Evolutionary conservation across 2,888 invertebrate species (phyloP), one percentile per base, ranked within the genome.

Genomic region (Mythimna lalbum): DNA sequence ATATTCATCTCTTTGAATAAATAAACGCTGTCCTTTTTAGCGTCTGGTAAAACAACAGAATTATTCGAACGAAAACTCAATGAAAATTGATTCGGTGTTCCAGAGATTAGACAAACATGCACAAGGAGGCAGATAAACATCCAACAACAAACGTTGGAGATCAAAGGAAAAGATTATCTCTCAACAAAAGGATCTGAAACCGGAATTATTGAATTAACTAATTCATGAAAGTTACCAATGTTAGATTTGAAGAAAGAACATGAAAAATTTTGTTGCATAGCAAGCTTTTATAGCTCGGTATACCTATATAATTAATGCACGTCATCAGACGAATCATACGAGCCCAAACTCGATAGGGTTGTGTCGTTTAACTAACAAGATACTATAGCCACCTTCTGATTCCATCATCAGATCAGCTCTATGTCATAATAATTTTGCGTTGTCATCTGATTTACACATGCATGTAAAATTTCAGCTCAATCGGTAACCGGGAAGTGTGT

Each of bases 51-150:
- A 23, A 59, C 21, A 80, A 69, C 62, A 59, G 43, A 80, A 65
- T 80, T 50, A 47, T 60, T 76, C 53, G 19, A 59, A 76, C 65
- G 71, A 71, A 62, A 76, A 70, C 23, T 75, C 47, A 67, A 61
- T 75, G 80, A 61, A 68, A 80, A 66, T 76, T 70, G 56, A 56
- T 63, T 81, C 63, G 49, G 62, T 63, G 27, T 76, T 47, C 50
- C 63, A 64, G 31, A 50, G 53, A 68, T 63, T 52, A 59, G 43
- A 63, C 36, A 64, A 68, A 64, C 64, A 75, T 68, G 67, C 52
- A 56, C 52, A 81, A 68, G 36, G 27, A 56, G 6, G 10, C 33
- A 47, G 63, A 81, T 64, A 67, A 67, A 64, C 66, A 62, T 60
- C 36, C 14, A 63, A 50, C 52, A 50, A 77, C 60, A 75, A 71